These are phyloP conservation scores for Hirundo rustica DNA, from an alignment of 2,797 vertebrate genomes.

Conservation along the genomic window DNA sequence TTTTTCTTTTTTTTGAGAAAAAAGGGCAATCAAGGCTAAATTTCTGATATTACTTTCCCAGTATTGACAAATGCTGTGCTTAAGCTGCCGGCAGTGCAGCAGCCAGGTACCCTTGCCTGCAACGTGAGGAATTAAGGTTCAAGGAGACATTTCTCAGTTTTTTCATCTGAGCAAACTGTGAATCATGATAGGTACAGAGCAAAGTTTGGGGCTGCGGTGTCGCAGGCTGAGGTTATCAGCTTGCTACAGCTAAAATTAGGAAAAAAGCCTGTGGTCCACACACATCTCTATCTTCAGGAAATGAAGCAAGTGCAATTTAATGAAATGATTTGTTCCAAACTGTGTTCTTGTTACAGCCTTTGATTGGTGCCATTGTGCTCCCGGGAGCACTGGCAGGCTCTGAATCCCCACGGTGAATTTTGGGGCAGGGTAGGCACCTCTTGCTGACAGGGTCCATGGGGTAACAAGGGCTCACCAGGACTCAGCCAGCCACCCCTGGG, in stretches of 20 bases:
- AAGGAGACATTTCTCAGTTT: neutral
- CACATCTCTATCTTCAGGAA: neutral
- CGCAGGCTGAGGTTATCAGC: constrained; percentile 25
- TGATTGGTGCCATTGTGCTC: neutral
- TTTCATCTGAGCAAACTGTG: constrained; percentile 9
- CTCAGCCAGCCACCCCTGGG: neutral
- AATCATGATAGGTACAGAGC: constrained; percentile 20
- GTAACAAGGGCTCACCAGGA: neutral
- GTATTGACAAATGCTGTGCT: neutral
- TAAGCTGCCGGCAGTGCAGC: neutral
- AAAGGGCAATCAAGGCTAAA: constrained; percentile 17
- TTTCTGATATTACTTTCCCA: neutral
- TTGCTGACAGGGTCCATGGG: neutral
- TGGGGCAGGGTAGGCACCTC: neutral
- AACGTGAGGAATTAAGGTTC: neutral
- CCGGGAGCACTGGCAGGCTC: neutral
- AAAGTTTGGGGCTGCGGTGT: constrained; percentile 15
- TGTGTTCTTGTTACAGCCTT: neutral
- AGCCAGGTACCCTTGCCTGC: neutral
- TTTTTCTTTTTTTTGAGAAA: neutral
- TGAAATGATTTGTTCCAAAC: neutral
- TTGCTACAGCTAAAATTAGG: constrained; percentile 5
- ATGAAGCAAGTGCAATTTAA: neutral
- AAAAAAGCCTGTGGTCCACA: neutral
- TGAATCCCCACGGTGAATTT: neutral